Evolutionary conservation across 2,797 vertebrate species (phyloP).

Genomic region (Sphaeramia orbicularis): DNA sequence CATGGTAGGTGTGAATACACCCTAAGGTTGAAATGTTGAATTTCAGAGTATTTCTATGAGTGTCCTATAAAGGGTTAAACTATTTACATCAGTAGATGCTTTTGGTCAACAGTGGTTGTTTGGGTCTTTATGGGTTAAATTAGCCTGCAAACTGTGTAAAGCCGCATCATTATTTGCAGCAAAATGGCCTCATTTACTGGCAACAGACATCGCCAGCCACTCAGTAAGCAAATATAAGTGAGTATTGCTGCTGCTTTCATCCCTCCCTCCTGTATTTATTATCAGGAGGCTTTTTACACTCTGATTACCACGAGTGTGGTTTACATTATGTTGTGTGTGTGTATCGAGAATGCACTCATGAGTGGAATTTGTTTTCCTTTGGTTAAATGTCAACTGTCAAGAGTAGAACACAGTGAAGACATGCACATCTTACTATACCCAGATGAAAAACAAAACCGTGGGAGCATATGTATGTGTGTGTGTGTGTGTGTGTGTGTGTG

Average conservation of each 20-base stretch:
- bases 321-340: slow-evolving; percentile 20
- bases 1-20: too few species aligned
- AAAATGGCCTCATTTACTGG: slow-evolving; percentile 61
- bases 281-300: slow-evolving; percentile 48
- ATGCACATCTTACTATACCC: slow-evolving; percentile 27
- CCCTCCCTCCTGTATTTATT: slow-evolving; percentile 26
- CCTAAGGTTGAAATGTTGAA: too few species aligned
- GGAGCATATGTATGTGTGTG: slow-evolving; percentile 13
- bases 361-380: slow-evolving; percentile 73
- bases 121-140: too few species aligned
- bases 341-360: slow-evolving; percentile 53
- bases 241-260: slow-evolving; percentile 17
- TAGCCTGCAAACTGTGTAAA: slow-evolving; percentile 52
- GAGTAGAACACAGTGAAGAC: slow-evolving; percentile 39
- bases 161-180: slow-evolving; percentile 58
- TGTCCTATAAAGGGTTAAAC: too few species aligned
- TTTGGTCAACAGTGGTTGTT: too few species aligned
- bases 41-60: too few species aligned
- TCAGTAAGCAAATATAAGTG: neutral
- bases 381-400: slow-evolving; percentile 70
- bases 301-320: slow-evolving; percentile 32
- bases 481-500: slow-evolving; percentile 21
- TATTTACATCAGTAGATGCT: too few species aligned
- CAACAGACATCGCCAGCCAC: slow-evolving; percentile 32
- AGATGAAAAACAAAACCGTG: slow-evolving; percentile 29